phyloP scores from a whole-genome alignment of 2,888 invertebrate genomes.

The Aromia moschata region DNA sequence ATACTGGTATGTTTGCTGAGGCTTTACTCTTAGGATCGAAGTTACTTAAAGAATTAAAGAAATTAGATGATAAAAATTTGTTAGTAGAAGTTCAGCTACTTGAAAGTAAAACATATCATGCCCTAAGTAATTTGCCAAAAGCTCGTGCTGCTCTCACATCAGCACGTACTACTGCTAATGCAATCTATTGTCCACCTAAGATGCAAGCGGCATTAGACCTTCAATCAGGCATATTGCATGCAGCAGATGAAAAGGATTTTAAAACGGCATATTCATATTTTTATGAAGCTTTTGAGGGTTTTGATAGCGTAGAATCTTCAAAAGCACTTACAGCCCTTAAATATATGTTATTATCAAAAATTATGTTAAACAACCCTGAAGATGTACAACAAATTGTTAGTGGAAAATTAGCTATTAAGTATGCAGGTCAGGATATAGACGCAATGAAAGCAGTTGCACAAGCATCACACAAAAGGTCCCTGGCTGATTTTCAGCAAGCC shows the following conservation, averaged over 20 bases:
- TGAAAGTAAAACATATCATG: conserved; percentile 99
- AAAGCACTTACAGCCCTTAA: conserved; percentile 96
- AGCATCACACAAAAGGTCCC: conserved; percentile 94
- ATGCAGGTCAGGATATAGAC: conserved; percentile 94
- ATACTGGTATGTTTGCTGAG: conserved; percentile 89
- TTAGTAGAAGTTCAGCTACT: conserved; percentile 97
- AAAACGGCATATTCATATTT: conserved; percentile 99
- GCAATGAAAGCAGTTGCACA: conserved; percentile 98
- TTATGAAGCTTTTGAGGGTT: conserved; percentile 99
- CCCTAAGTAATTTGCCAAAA: conserved; percentile 95
- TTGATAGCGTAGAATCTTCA: conserved; percentile 91
- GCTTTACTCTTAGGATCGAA: conserved; percentile 86
- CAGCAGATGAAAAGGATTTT: conserved; percentile 99
- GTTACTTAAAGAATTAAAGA: conserved; percentile 94
- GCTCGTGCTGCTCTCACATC: conserved; percentile 97
- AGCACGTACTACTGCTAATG: conserved; percentile 99
- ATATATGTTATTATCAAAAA: conserved; percentile 99
- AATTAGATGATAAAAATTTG: conserved; percentile 98
- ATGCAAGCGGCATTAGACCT: conserved; percentile 97
- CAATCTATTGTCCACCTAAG: conserved; percentile 98
- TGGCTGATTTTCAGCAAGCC: conserved; percentile 95
- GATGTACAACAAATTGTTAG: conserved; percentile 95
- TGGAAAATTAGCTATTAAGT: conserved; percentile 96
- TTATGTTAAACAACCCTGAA: conserved; percentile 96
- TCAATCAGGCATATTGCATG: conserved; percentile 97